A percentile compares a stretch with the other conserved stretches of the same genome.
Conservation (phyloP, 2,888 invertebrate genomes). For the Andrena bicolor region DNA sequence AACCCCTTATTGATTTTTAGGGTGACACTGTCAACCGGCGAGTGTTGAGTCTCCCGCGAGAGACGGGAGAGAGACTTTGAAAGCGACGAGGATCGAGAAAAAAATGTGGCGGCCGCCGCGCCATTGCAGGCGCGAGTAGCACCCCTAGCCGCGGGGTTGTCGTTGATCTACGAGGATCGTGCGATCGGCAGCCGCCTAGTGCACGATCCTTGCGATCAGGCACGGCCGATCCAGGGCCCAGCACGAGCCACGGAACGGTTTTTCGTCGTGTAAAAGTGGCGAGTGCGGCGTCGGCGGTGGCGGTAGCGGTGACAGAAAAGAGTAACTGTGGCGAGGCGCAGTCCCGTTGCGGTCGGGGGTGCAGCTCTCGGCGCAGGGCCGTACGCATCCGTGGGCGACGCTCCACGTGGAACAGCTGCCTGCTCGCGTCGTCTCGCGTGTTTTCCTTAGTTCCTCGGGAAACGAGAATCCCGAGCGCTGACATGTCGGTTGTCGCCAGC, state of each 20-base stretch:
- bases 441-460: slow-evolving; percentile 36
- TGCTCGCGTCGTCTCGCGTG: slow-evolving; percentile 70
- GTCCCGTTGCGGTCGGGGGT: slow-evolving; percentile 77
- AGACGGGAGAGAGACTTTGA: slow-evolving; percentile 85
- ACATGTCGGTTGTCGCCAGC: neutral
- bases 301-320: slow-evolving; percentile 72
- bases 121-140: slow-evolving; percentile 46
- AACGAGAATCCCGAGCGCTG: slow-evolving; percentile 20
- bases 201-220: neutral
- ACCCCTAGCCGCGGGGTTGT: slow-evolving; percentile 1
- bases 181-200: slow-evolving; percentile 1
- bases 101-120: slow-evolving; percentile 82
- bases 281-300: slow-evolving; percentile 66
- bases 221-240: slow-evolving; percentile 9
- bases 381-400: slow-evolving; percentile 74
- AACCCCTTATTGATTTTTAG: slow-evolving; percentile 89
- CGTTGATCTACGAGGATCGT: slow-evolving; percentile 1
- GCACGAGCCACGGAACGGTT: slow-evolving; percentile 48
- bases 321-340: slow-evolving; percentile 77
- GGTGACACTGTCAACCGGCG: slow-evolving; percentile 89
- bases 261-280: slow-evolving; percentile 76
- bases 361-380: slow-evolving; percentile 72
- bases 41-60: slow-evolving; percentile 85
- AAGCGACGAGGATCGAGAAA: slow-evolving; percentile 84
- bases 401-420: slow-evolving; percentile 83